Evolutionary conservation across 2,888 invertebrate species (phyloP), one percentile per base, ranked within the genome.

Genomic region (Copidosoma aretas): DNA sequence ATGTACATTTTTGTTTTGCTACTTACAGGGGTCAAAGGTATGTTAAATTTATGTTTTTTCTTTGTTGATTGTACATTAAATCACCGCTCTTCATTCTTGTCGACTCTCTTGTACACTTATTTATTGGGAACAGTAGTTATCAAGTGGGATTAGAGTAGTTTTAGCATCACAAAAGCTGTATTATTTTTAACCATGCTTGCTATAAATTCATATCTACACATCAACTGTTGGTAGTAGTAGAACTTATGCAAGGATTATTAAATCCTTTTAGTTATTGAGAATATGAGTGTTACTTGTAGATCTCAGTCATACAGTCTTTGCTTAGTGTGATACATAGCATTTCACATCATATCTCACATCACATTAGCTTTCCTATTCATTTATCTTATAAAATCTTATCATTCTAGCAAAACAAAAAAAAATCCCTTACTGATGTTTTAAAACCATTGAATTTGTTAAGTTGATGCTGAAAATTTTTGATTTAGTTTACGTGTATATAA

Each of bases 11-110:
- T 75, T 76, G 60, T 83, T 83, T 81, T 81, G 78, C 80, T 81
- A 81, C 81, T 83, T 83, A 74, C 83, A 88, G 88, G 88, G 87
- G 84, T 88, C 88, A 83, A 88, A 88, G 88, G 88, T 88, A 88
- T 84, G 88, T 88, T 74, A 79, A 80, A 77, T 80, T 79, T 78
- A 79, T 73, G 71, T 76, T 73, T 71, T 73, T 62, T 73, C 67
- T 68, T 75, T 75, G 73, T 72, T 60, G 12, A 14, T 3, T 46
- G 43, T 15, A 46, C 43, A 46, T 46, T 12, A 46, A 46, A 32
- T 14, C 43, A 46, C 43, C 12, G 43, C 43, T 46, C 14, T 17
- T 15, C 41, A n/a, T 41, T 41, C 14, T 41, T 41, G 41, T 41
- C 8, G 14, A 41, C 41, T 41, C 10, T 41, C 41, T 41, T 14